These are phyloP conservation scores for Ferrisia virgata DNA, from an alignment of 2,888 invertebrate genomes.

Conservation along the genomic window DNA sequence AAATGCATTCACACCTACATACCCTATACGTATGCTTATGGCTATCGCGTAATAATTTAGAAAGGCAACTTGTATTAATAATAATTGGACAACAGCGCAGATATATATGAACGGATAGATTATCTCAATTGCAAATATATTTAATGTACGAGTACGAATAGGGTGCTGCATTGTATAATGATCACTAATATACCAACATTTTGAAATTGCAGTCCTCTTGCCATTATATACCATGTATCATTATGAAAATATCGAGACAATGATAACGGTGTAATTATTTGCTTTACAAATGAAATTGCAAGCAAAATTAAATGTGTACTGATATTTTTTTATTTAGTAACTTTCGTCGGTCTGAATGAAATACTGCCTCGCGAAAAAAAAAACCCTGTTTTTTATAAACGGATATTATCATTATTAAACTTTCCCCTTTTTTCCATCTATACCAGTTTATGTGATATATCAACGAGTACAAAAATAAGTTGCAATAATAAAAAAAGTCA, in stretches of 20 bases:
- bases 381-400: not conserved
- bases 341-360: too few species aligned
- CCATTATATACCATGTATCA: not conserved
- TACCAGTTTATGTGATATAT: not conserved
- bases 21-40: not conserved
- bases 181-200: not conserved
- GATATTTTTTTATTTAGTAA: too few species aligned
- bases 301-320: too few species aligned
- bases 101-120: not conserved
- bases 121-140: not conserved
- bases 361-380: too few species aligned
- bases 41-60: not conserved
- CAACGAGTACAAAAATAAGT: not conserved
- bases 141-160: not conserved
- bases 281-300: too few species aligned
- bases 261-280: too few species aligned
- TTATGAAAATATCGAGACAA: too few species aligned
- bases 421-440: not conserved
- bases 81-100: not conserved
- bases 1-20: not conserved
- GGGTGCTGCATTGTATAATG: not conserved
- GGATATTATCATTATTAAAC: not conserved
- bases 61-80: not conserved
- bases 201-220: not conserved
- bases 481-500: not conserved